Evolutionary conservation across 2,113 vertebrate species (phyloP).

Genomic region (Calidris pygmaea): DNA sequence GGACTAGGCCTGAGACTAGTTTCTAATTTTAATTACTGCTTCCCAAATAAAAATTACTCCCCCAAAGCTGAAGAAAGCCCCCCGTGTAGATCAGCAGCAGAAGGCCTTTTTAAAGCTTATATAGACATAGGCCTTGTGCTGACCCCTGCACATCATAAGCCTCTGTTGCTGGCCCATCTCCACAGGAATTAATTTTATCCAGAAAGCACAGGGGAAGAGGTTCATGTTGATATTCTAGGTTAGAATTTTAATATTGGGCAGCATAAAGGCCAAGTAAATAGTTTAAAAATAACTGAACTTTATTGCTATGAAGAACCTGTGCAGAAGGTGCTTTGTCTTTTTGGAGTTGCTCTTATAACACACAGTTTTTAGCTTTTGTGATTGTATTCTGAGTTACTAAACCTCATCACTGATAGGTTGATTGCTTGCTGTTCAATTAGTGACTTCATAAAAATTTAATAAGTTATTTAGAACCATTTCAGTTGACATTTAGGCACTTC

Average conservation of each 20-base stretch:
- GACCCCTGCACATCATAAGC: neutral
- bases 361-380: neutral
- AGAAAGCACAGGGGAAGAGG: neutral
- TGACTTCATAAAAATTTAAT: neutral
- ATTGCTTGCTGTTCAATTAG: neutral
- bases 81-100: neutral
- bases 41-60: neutral
- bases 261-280: neutral
- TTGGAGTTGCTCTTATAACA: neutral
- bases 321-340: neutral
- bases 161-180: neutral
- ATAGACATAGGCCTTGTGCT: neutral
- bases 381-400: neutral
- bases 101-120: neutral
- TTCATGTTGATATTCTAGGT: neutral
- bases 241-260: neutral
- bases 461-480: neutral
- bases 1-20: neutral
- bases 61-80: neutral
- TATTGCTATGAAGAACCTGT: neutral
- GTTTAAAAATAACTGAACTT: neutral
- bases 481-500: neutral
- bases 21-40: slow-evolving; percentile 8
- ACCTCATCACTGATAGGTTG: neutral
- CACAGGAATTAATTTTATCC: neutral